Evolutionary conservation across 1,140 invertebrate genomes (phyloP), one percentile per base, ranked within the genome.

Genomic region (Tetramorium alpestre): DNA sequence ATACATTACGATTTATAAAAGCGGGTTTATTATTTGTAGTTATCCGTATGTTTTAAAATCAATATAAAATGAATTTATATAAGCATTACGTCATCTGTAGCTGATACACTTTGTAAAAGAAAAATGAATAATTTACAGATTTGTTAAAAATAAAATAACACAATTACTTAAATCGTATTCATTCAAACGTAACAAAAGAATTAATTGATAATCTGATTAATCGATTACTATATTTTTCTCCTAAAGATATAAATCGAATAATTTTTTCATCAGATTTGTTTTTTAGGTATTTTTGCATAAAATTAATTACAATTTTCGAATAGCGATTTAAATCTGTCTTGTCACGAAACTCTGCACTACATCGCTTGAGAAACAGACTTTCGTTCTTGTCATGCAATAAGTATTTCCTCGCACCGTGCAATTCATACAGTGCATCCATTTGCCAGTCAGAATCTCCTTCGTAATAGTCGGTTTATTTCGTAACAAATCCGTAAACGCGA

Each of bases 1-100:
- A 88, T 76, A 49, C 54, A 56, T 88, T 84, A 88, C 44, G 60
- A 78, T 69, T 76, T 81, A 87, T 88, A 88, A 87, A 88, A 41
- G 8, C n/a, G 18, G 47, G 54, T 70, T 85, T 70, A 87, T 88
- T 76, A 67, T 88, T 69, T 85, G 56, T 38, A 69, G 54, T 16
- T 25, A 62, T 84, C 22, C n/a, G 38, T 67, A 54, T 41, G 28
- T 56, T 85, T 28, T n/a, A 62, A 38, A 67, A 28, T 3, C 33
- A 44, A 22, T 88, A 87, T 87, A 87, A 87, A 84, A 49, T 38
- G n/a, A 54, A 44, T 16, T 49, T 60, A 22, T 28, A 75, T 72
- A 70, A 65, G 33, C 33, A 33, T 65, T 60, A 80, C 70, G n/a
- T 41, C 4, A 16, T 28, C 16, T 28, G 25, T 47, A 33, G 38